Evolutionary conservation across 2,113 vertebrate species (phyloP), one percentile per base, ranked within the genome.

Genomic region (Azemiops feae): DNA sequence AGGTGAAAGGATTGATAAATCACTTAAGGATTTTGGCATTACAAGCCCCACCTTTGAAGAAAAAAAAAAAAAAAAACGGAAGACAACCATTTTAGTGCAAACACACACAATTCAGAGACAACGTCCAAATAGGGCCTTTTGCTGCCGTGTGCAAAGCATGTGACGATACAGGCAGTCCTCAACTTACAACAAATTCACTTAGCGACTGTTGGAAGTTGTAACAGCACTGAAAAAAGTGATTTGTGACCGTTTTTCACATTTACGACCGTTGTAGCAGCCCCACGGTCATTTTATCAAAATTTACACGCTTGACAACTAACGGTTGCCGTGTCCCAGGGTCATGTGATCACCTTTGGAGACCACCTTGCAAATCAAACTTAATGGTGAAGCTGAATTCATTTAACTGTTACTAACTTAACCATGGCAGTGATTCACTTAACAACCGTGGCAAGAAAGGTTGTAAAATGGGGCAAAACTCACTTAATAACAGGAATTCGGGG

Each of bases 71-170:
- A 30, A 22, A 89, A 3, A 25, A 18, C 0, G 47, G 69, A 92
- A 69, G 30, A 96, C 69, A 88, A 69, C 85, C 0, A 0, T 1
- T 89, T 6, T 3, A 3, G 55, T 20, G 25, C 58, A 2, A 16
- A 22, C n/a, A 45, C 50, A 91, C 30, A 25, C 60, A 92, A 90
- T 1, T 9, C 2, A 85, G 64, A 89, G 88, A 2, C 3, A 3
- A 7, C 34, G 58, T 85, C 85, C 47, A 2, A 10, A 20, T 0
- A 0, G 30, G 16, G 60, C 7, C 58, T 30, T 30, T 45, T 58
- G 69, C 54, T 52, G 54, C 30, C 39, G 0, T 30, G 64, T 60
- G 92, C 74, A 52, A 52, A 50, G 52, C 27, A 47, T 5, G n/a
- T 4, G 54, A 86, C 45, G 3, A 11, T 16, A 18, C 5, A n/a